Evolutionary conservation across 2,113 vertebrate species (phyloP), one percentile per base, ranked within the genome.

Genomic region (Genyomyrus donnyi): DNA sequence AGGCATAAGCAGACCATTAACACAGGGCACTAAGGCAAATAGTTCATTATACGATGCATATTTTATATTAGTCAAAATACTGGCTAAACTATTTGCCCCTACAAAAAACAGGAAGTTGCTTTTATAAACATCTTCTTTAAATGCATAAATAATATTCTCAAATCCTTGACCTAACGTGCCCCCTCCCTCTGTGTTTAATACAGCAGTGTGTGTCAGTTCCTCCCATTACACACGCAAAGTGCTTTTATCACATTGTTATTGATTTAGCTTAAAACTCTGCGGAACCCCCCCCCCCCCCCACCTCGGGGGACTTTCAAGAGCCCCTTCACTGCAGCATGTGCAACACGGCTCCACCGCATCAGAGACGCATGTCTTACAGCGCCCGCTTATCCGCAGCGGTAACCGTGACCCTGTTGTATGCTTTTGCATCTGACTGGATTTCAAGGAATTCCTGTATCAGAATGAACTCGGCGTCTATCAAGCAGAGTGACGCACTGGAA

Each of bases 351-450:
- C 39, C 31, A 39, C 31, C 39, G 15, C 27, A 42, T 56, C 50
- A 56, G 52, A 11, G 49, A 39, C 45, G 89, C 90, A 91, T 90
- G 92, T 90, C 90, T 92, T 92, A 89, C 88, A 88, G 48, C 8
- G 91, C 80, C 88, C 27, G 49, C 53, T 92, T 90, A 91, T 92
- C 92, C 91, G 88, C 53, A 89, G 85, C 46, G 11, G 74, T 91
- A 91, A 91, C 70, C 89, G 90, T 91, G 89, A 89, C 88, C 84
- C 87, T 58, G 80, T 91, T 93, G 90, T 89, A 93, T 90, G 89
- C 89, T n/a, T 91, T 91, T 80, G 90, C 74, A 90, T 91, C 27
- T 5, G 84, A 88, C 89, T 89, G 35, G 77, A 91, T 84, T 91
- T 9, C 27, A 62, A 48, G n/a, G 70, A 83, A 84, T 90, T 88